Evolutionary conservation across 2,797 vertebrate species (phyloP), one percentile per base, ranked within the genome.

Genomic region (Nannoperca australis): DNA sequence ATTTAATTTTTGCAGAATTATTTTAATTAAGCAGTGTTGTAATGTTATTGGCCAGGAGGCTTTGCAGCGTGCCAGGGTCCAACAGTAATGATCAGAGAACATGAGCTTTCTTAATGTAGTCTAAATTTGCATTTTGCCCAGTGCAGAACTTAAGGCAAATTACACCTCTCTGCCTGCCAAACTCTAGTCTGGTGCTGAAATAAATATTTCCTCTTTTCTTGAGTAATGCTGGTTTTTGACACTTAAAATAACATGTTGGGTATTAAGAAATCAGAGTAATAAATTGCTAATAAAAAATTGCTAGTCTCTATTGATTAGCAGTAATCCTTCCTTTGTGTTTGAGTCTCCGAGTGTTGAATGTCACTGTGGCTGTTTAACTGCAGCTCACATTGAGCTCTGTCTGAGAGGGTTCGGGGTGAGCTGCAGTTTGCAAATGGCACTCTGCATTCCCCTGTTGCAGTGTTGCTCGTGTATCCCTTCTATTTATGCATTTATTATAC

Each of bases 51-150:
- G 79, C 78, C 59, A 24, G 49, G 49, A 84, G 56, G 70, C 77
- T 73, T 50, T 51, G 36, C 72, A 17, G 12, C 30, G 64, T 76
- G 73, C 68, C 54, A 56, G 69, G 49, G 22, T 79, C 70, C 58
- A 18, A 34, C 70, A 24, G 62, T 82, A 84, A 86, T 76, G 69
- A 88, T 71, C 54, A 38, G 14, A 78, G 60, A 77, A 86, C 74
- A 67, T 0, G 45, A 14, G 24, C 78, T 80, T 62, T 58, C 44
- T 72, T 59, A 78, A 84, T 70, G 70, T 64, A 47, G 75, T 64
- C 45, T 15, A 27, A 79, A 89, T 85, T 85, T 61, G 58, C 63
- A 85, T 86, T 87, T 88, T 53, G 47, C 77, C 87, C 77, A 38
- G 51, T 75, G 73, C 75, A 76, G 76, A 85, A 81, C 79, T 85